phyloP scores from a whole-genome alignment of 2,113 vertebrate species.

The Puffinus mauretanicus region DNA sequence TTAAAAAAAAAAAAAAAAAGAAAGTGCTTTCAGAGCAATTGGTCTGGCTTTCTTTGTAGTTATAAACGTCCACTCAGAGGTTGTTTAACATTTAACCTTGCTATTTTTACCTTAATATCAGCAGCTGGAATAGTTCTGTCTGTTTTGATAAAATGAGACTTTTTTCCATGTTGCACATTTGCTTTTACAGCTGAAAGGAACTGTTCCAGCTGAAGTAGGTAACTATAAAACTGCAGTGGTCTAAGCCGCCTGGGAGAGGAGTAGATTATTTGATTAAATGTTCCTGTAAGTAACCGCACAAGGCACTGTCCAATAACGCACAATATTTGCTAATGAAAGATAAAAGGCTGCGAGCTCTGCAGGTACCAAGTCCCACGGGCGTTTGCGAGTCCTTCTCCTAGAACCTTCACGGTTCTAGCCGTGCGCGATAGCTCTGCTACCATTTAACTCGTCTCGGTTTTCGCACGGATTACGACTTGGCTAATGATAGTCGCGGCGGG shows the following conservation, averaged over 20 bases:
- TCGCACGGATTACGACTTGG: fast-evolving
- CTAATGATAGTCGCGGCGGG: neutral
- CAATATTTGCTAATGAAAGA: constrained; percentile 16
- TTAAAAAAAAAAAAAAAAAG: neutral
- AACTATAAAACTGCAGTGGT: constrained; percentile 29
- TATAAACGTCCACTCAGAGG: constrained; percentile 31
- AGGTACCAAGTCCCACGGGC: neutral
- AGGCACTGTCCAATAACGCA: neutral
- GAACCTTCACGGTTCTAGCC: neutral
- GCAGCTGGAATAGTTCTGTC: constrained; percentile 51
- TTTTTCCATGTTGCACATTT: constrained; percentile 56
- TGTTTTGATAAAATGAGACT: constrained; percentile 54
- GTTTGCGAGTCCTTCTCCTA: neutral
- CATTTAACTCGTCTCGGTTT: neutral
- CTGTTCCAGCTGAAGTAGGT: constrained; percentile 39
- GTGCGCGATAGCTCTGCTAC: neutral
- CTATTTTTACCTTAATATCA: constrained; percentile 59
- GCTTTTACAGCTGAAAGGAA: constrained; percentile 56
- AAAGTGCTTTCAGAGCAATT: constrained; percentile 19
- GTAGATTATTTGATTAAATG: constrained; percentile 57
- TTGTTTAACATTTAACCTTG: constrained; percentile 67
- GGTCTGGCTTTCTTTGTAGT: constrained; percentile 47
- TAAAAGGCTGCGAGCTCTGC: neutral
- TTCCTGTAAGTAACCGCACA: constrained; percentile 45
- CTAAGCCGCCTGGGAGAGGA: constrained; percentile 35